phyloP scores from a whole-genome alignment of 1,140 invertebrate genomes.

The Pantala flavescens region DNA sequence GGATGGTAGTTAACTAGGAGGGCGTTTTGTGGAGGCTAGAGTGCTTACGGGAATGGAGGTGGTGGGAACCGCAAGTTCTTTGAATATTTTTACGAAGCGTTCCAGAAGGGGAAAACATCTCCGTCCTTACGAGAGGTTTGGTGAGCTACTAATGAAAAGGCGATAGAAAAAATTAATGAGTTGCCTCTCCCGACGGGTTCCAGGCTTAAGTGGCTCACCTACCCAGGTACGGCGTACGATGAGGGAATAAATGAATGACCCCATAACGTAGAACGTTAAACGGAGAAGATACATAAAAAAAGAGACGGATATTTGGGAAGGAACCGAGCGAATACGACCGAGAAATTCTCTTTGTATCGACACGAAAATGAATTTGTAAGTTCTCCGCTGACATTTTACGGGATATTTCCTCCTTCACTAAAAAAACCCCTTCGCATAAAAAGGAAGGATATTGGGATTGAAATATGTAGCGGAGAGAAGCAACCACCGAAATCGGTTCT shows the following conservation, averaged over 20 bases:
- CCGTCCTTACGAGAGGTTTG: not conserved
- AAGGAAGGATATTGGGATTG: too few species aligned
- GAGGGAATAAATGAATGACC: not conserved
- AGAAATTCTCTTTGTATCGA: not conserved
- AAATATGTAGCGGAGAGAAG: too few species aligned
- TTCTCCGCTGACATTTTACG: not conserved
- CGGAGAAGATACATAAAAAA: not conserved
- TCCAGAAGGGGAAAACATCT: too few species aligned
- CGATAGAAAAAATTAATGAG: not conserved
- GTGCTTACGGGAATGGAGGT: too few species aligned
- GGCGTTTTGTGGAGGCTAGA: too few species aligned
- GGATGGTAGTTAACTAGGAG: too few species aligned
- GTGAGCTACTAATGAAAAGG: not conserved
- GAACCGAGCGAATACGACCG: not conserved
- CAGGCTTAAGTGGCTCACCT: not conserved
- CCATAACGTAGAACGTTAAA: not conserved
- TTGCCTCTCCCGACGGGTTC: not conserved
- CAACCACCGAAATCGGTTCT: too few species aligned
- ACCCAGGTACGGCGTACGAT: not conserved
- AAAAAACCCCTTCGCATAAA: too few species aligned
- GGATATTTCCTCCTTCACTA: not conserved
- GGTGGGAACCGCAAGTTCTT: too few species aligned
- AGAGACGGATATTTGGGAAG: not conserved
- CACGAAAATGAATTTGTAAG: not conserved
- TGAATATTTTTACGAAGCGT: too few species aligned